phyloP scores from a whole-genome alignment of 2,888 invertebrate genomes.

The Amphimallon solstitiale region DNA sequence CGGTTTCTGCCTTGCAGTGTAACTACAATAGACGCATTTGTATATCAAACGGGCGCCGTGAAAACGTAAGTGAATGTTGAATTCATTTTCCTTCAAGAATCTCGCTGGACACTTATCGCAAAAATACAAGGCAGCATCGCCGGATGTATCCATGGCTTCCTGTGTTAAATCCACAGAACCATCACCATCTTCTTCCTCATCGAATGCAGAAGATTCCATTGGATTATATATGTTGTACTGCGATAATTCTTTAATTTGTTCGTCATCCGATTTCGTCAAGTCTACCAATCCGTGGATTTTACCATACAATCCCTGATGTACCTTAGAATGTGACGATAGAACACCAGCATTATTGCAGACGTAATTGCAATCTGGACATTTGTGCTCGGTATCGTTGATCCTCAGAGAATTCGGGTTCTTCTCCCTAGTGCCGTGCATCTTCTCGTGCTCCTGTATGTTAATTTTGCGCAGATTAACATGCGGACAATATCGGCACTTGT shows the following conservation, averaged over 20 bases:
- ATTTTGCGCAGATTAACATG: constrained; percentile 83
- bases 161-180: constrained; percentile 50
- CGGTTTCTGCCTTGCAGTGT: constrained; percentile 76
- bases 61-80: constrained; percentile 76
- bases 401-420: constrained; percentile 53
- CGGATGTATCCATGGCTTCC: constrained; percentile 43
- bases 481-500: constrained; percentile 85
- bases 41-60: constrained; percentile 73
- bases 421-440: constrained; percentile 73
- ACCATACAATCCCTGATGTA: constrained; percentile 77
- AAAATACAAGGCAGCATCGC: constrained; percentile 70
- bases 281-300: constrained; percentile 79
- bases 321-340: constrained; percentile 78
- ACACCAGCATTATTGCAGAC: constrained; percentile 78
- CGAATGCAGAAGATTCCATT: constrained; percentile 10
- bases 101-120: constrained; percentile 87
- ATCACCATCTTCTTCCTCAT: constrained; percentile 52
- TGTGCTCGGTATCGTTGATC: constrained; percentile 67
- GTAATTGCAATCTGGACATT: constrained; percentile 84
- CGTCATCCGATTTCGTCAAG: constrained; percentile 72
- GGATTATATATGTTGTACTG: constrained; percentile 22
- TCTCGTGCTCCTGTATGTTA: constrained; percentile 85
- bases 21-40: constrained; percentile 81
- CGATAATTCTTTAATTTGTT: constrained; percentile 68
- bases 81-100: constrained; percentile 80